Evolutionary conservation across 2,797 vertebrate genomes (phyloP).

Genomic region (Onychomys arenicola): DNA sequence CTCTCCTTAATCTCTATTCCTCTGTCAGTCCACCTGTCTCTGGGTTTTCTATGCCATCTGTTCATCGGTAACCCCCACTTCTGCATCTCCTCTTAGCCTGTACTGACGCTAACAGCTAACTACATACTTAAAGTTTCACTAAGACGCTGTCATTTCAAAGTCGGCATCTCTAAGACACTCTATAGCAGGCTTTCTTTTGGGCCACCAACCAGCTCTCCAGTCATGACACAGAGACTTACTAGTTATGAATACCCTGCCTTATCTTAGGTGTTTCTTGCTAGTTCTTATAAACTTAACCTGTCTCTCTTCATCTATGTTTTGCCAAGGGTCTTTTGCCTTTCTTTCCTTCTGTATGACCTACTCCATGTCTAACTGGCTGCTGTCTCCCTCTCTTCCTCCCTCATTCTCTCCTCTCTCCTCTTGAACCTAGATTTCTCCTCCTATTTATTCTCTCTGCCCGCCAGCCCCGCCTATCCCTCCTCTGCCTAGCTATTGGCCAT

Average conservation of each 20-base stretch:
- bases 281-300: neutral
- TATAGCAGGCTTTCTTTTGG: neutral
- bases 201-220: neutral
- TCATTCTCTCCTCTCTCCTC: neutral
- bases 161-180: neutral
- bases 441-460: neutral
- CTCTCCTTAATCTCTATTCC: neutral
- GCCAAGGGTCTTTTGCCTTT: neutral
- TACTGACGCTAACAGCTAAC: neutral
- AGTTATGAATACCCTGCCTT: neutral
- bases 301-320: neutral
- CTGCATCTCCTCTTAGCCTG: neutral
- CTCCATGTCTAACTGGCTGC: neutral
- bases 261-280: neutral
- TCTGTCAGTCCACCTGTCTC: neutral
- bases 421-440: neutral
- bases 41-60: neutral
- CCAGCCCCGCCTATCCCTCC: neutral
- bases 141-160: neutral
- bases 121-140: neutral
- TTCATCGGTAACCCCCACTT: neutral
- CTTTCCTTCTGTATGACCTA: neutral
- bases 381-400: neutral
- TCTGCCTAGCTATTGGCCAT: neutral
- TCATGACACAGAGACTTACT: neutral